Evolutionary conservation across 2,113 vertebrate species (phyloP).

Genomic region (Morone chrysops): DNA sequence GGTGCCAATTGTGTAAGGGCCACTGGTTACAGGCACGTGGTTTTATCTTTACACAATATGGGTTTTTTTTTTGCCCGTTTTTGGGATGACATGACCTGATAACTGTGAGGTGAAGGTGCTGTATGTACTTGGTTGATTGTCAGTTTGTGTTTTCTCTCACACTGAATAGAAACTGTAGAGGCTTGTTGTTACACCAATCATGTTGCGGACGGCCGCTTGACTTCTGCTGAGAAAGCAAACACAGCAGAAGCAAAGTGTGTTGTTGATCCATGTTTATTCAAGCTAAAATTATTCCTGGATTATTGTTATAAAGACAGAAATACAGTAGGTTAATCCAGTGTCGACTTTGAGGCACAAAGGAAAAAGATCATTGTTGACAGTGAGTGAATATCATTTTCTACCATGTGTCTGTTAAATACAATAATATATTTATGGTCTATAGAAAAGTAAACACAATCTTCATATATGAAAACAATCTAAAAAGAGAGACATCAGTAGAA

Average conservation of each 20-base stretch:
- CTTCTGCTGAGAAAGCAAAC: slow-evolving; percentile 17
- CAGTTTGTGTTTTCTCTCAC: neutral
- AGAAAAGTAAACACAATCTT: slow-evolving; percentile 67
- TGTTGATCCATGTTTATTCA: slow-evolving; percentile 68
- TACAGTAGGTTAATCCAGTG: slow-evolving; percentile 65
- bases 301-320: slow-evolving; percentile 53
- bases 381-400: slow-evolving; percentile 35
- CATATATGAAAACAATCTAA: slow-evolving; percentile 56
- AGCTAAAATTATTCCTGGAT: slow-evolving; percentile 42
- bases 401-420: slow-evolving; percentile 58
- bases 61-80: slow-evolving; percentile 8
- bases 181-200: neutral
- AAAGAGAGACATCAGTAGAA: slow-evolving; percentile 46
- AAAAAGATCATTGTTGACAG: slow-evolving; percentile 33
- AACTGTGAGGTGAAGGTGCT: slow-evolving; percentile 34
- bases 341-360: slow-evolving; percentile 55
- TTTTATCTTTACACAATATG: slow-evolving; percentile 22
- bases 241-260: neutral
- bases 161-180: neutral
- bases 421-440: slow-evolving; percentile 48
- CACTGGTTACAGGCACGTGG: slow-evolving; percentile 40
- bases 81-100: slow-evolving; percentile 14
- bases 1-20: slow-evolving; percentile 62
- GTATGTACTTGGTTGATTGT: neutral
- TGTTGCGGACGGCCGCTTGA: neutral